These are phyloP conservation scores for Macrosiphum euphorbiae DNA, from an alignment of 2,888 invertebrate genomes.

Conservation along the genomic window DNA sequence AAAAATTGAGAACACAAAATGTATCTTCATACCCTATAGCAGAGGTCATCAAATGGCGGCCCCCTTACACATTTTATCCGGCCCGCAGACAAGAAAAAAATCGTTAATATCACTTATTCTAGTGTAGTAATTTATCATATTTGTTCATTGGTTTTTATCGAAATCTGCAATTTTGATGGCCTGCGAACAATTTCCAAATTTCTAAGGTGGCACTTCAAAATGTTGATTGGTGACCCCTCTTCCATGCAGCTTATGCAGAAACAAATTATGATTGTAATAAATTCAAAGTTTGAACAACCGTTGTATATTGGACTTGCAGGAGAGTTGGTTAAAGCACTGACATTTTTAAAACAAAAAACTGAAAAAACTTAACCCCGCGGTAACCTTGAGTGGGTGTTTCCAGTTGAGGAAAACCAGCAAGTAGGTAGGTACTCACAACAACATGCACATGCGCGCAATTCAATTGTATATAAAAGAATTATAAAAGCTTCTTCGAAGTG, in stretches of 20 bases:
- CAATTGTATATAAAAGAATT: background rate
- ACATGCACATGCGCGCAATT: background rate
- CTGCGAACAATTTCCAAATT: no score
- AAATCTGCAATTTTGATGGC: no score
- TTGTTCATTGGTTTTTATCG: no score
- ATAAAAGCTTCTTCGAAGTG: background rate
- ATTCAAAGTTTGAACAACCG: background rate
- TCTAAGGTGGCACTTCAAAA: no score
- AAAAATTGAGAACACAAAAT: background rate
- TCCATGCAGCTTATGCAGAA: background rate
- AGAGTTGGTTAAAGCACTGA: background rate
- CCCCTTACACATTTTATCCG: no score
- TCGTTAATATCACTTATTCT: no score
- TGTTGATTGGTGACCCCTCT: no score
- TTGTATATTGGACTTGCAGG: background rate
- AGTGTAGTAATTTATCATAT: no score
- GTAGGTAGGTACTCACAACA: background rate
- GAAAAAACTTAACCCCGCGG: background rate
- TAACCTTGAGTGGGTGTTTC: background rate
- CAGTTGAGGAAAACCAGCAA: background rate
- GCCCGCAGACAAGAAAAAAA: no score
- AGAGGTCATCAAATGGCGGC: no score
- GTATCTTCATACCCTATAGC: background rate
- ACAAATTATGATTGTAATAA: background rate
- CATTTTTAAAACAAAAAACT: background rate